Base-by-base conservation (phyloP, 1,140 invertebrate genomes). In the Meloidogyne hapla region DNA sequence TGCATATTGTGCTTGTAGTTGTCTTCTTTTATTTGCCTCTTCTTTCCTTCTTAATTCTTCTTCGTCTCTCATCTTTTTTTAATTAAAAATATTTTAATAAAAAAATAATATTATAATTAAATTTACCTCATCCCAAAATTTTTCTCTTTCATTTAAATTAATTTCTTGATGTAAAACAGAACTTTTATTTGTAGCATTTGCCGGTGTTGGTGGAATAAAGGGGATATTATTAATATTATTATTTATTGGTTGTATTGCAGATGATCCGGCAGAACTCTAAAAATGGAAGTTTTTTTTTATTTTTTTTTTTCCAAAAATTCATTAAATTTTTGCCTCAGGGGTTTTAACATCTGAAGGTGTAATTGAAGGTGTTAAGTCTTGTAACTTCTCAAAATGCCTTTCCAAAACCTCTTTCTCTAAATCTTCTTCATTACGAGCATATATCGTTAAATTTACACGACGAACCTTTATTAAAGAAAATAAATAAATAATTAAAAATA, bases 61-160 rank as follows among this genome's bases (percentile, higher is more conserved):
- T 77, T 84, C 74, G 21, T 69, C 64, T 70, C 61, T 26, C 70
- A 82, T 76, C 82, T 83, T 72, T 45, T 75, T n/a, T n/a, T n/a
- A n/a, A n/a, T n/a, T n/a, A n/a, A n/a, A n/a, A n/a, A n/a, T n/a
- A n/a, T n/a, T n/a, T n/a, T n/a, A n/a, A n/a, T n/a, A n/a, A n/a
- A n/a, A n/a, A n/a, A n/a, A n/a, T n/a, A n/a, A n/a, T n/a, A n/a
- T 38, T 28, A 9, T 26, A 62, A 69, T 38, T 42, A 12, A n/a
- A 78, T 69, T 74, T 75, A 84, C 83, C 72, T 85, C 75, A 28
- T 79, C 71, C 82, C 82, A 83, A 72, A 83, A 83, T 45, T 85
- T 83, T 56, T 81, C 79, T 25, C 82, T 48, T 25, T 84, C 80
- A 15, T 65, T 33, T 1, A 78, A 45, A 64, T 85, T 75, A 64